A percentile compares a stretch with the other conserved stretches of the same genome.
These are phyloP conservation scores for Delichon dasypus DNA, from an alignment of 2,797 vertebrate genomes.

Conservation along the genomic window DNA sequence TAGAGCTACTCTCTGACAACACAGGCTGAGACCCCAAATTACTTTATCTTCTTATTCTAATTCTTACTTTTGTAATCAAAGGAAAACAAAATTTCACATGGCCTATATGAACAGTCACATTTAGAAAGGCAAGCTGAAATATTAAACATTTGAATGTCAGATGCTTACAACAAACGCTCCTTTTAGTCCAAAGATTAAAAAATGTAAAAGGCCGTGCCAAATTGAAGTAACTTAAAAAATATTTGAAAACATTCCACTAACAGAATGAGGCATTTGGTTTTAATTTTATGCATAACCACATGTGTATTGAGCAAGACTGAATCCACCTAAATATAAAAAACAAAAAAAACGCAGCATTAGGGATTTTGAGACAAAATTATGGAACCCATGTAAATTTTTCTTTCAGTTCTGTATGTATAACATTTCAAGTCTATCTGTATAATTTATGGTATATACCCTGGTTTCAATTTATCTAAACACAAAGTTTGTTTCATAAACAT, in stretches of 20 bases:
- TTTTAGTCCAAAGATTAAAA: not conserved
- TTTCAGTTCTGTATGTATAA: not conserved
- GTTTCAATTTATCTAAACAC: not conserved
- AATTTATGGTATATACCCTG: not conserved
- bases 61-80: not conserved
- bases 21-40: not conserved
- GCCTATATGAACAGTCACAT: not conserved
- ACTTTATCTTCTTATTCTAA: not conserved
- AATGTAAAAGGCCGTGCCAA: not conserved
- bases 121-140: not conserved
- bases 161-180: not conserved
- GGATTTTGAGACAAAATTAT: not conserved
- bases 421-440: not conserved
- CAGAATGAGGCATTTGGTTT: not conserved
- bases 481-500: constrained; percentile 21
- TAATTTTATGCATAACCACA: not conserved
- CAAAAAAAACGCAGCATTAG: not conserved
- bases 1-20: not conserved
- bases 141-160: not conserved
- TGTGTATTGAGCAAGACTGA: not conserved
- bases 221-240: not conserved
- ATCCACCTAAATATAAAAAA: not conserved
- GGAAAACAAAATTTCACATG: not conserved
- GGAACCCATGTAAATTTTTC: not conserved
- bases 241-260: not conserved